Evolutionary conservation across 2,888 invertebrate genomes (phyloP), one percentile per base, ranked within the genome.

Genomic region (Lamellibrachia satsuma): DNA sequence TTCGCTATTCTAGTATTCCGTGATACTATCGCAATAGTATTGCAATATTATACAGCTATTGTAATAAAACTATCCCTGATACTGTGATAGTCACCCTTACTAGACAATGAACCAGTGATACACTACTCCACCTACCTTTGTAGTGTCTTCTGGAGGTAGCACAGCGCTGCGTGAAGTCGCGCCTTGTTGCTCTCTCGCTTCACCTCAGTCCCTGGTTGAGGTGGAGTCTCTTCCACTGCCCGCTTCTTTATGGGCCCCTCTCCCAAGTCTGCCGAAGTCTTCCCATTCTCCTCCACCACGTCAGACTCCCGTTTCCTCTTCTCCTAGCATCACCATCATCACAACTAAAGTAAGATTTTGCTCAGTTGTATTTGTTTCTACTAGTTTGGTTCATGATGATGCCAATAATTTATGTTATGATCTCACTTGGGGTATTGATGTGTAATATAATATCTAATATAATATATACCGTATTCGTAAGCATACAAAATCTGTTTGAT

Each of bases 141-240:
- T 93, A 99, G 97, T 93, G 98, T 98, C 92, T 98, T 97, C 8
- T 99, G 95, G 57, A 97, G 95, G 94, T 97, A 96, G 94, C 99
- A 75, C 15, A 75, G 75, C 15, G 75, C 75, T 4, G 75, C 15
- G 6, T 75, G 75, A 11, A 75, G 75, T 22, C 75, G 15, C 22
- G n/a, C 75, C 6, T n/a, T 75, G 75, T 22, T 75, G 75, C 22
- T 75, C 75, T 75, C 75, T 22, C 22, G n/a, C 75, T 75, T 75
- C 75, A 75, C 75, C 75, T 75, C 75, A 22, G 75, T 75, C 75
- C 15, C 57, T 52, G 55, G 91, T 60, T 92, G 91, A 11, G 57
- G 27, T 2, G 92, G 91, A 22, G 92, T 15, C 8, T 92, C 93
- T 9, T n/a, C n/a, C 22, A 91, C 90, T 39, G 91, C 92, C 57